Evolutionary conservation across 2,797 vertebrate genomes (phyloP).

Genomic region (Sardinella longiceps): DNA sequence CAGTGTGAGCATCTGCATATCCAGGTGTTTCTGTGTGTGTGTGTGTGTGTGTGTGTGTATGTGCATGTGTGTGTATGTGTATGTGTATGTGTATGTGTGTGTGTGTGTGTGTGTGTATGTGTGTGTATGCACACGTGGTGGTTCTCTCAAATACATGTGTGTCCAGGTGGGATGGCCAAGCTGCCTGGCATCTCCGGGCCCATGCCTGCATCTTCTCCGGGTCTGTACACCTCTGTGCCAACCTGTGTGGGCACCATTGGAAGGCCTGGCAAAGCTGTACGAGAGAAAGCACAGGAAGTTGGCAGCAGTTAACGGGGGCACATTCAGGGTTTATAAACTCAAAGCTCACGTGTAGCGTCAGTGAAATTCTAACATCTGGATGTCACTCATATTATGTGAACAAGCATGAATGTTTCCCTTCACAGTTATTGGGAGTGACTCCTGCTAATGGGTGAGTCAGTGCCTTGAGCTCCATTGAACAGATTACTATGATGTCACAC

Average conservation of each 20-base stretch:
- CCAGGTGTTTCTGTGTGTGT: conserved; percentile 8
- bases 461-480: background rate
- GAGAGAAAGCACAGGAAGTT: conserved; percentile 33
- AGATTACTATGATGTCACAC: background rate
- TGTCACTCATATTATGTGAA: background rate
- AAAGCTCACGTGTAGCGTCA: background rate
- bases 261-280: conserved; percentile 53
- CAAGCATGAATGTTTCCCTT: background rate
- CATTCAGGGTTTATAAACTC: background rate
- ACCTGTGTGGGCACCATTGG: conserved; percentile 61
- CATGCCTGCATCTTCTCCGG: conserved; percentile 47
- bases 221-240: conserved; percentile 65
- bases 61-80: too few species aligned
- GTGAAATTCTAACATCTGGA: background rate
- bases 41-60: conserved; percentile 26
- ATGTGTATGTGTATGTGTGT: too few species aligned
- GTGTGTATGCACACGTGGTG: too few species aligned
- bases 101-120: conserved; percentile 25
- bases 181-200: conserved; percentile 49
- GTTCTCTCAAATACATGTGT: conserved; percentile 55
- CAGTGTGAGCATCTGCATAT: background rate
- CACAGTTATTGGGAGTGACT: background rate
- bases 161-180: conserved; percentile 54
- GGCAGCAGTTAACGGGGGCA: background rate
- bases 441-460: background rate